Base-by-base conservation (phyloP, 2,113 vertebrate species). In the Silurus glanis region DNA sequence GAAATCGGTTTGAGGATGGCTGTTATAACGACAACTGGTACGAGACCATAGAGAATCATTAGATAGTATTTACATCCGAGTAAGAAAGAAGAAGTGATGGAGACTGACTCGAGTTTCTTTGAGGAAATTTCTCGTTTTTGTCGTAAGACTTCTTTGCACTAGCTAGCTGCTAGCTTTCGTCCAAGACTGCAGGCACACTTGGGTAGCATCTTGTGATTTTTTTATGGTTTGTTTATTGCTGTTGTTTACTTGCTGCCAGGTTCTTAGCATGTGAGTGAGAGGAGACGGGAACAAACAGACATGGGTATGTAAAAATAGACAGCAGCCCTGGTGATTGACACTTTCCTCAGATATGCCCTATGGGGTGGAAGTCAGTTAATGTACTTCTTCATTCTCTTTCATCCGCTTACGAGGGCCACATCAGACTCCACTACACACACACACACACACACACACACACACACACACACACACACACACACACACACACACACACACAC, bases 201-300 rank as follows among this genome's bases (percentile, higher is more conserved):
- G 16, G 14, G 6, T 49, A 78, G n/a, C 25, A 10, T 56, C 17
- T 64, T 53, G n/a, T 14, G 25, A 28, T 13, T 37, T 17, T 71
- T 51, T 72, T 21, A 3, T 53, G 80, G 58, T 89, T 88, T 90
- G 83, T 91, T 88, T 86, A 89, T 64, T n/a, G 78, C 85, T 78
- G 72, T 76, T 87, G 79, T 80, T 87, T 13, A 8, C 71, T 53
- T 87, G 89, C 62, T 80, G 78, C 51, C 28, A 69, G 61, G 83
- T 87, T 90, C 55, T 86, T 67, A 71, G 14, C 85, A 82, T 64
- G 62, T 71, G 82, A 83, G 62, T 28, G 69, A 89, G 87, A 87
- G 28, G 28, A 72, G 28, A 81, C 12, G 84, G 74, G 93, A 91
- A 94, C 91, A 91, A 93, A 91, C 90, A 86, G 88, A 59, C 37